Base-by-base conservation (phyloP, 2,797 vertebrate genomes). In the Meda fulgida region DNA sequence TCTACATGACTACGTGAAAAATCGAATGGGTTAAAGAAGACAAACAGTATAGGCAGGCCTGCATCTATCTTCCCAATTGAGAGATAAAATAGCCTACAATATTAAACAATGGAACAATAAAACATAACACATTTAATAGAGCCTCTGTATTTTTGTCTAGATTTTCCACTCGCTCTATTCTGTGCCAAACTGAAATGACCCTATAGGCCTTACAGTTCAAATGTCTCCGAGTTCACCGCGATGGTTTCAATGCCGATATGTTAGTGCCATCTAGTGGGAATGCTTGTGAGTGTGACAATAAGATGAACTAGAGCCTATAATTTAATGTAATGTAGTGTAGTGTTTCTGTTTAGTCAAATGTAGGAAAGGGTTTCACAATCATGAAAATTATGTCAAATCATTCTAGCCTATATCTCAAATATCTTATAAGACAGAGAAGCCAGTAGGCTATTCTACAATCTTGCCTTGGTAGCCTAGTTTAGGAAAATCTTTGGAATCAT, bases 191-290 rank as follows among this genome's bases (percentile, higher is more conserved):
- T 36, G 16, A 26, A 36, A 29, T 18, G n/a, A 16, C 6, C 19
- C 18, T 0, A 9, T 70, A 4, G 43, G 10, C 43, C 13, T 46
- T 40, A 16, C 43, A 46, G 23, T 78, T 38, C 7, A 58, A 77
- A 76, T 14, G 48, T 1, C 19, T 40, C 34, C 29, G 75, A 21
- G 31, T 60, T 78, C 7, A 40, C 53, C 18, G 3, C 1, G 36
- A 26, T 40, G 5, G 26, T 46, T 34, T 43, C 13, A 66, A 66
- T 18, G 11, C 5, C 4, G 31, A 81, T 11, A 71, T 58, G 18
- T 5, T 46, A 84, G 36, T 46, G 83, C 51, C 83, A 84, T 78
- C 83, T 79, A 72, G 76, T 85, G 76, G 76, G 29, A 14, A 36
- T 43, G 13, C 11, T n/a, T 31, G 8, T 55, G 7, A 60, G 0